phyloP scores from a whole-genome alignment of 2,113 vertebrate species.

The Geococcyx californianus region DNA sequence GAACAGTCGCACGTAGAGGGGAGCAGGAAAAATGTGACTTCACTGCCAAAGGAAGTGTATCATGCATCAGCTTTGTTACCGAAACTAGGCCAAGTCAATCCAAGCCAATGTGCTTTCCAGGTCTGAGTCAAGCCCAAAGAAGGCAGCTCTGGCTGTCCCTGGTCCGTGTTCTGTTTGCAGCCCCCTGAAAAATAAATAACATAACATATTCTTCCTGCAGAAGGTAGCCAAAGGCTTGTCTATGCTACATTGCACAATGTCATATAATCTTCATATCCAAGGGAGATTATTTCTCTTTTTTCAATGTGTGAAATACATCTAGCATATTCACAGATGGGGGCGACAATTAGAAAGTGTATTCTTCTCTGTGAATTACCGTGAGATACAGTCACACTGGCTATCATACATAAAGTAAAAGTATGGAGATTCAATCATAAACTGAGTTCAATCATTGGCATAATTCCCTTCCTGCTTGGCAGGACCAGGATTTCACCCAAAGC shows the following conservation, averaged over 20 bases:
- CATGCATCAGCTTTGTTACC: neutral
- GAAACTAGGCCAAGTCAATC: neutral
- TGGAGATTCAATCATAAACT: slow-evolving; percentile 37
- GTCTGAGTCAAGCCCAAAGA: neutral
- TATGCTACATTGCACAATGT: neutral
- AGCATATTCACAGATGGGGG: neutral
- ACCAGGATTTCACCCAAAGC: slow-evolving; percentile 18
- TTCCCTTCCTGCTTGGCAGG: neutral
- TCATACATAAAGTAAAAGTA: neutral
- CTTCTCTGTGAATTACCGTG: neutral
- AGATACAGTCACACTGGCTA: neutral
- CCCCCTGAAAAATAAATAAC: slow-evolving; percentile 27
- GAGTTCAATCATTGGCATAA: neutral
- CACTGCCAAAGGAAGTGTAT: neutral
- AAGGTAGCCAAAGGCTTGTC: slow-evolving; percentile 27
- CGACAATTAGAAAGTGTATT: neutral
- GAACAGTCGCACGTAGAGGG: neutral
- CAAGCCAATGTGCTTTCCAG: neutral
- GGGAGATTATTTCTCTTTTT: neutral
- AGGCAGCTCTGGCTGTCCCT: neutral
- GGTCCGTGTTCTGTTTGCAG: slow-evolving; percentile 15
- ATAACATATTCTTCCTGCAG: slow-evolving; percentile 13
- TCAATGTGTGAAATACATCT: neutral
- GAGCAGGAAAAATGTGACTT: neutral
- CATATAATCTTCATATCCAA: neutral